Conservation (phyloP, 1,140 invertebrate genomes). For the Pygmarrhopalites habei region DNA sequence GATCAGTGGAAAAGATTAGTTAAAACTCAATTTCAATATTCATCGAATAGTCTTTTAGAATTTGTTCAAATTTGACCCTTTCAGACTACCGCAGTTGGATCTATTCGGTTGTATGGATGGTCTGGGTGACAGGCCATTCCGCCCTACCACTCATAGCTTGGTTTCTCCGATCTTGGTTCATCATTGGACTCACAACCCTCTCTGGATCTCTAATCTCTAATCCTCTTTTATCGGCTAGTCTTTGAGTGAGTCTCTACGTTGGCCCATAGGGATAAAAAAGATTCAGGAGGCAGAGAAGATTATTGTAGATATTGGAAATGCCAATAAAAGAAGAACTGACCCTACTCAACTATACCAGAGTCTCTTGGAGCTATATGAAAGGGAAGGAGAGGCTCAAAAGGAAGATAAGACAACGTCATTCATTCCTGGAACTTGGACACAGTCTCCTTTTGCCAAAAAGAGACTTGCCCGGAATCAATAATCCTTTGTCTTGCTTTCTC, state of each 20-base stretch:
- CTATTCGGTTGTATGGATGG: conserved; percentile 14
- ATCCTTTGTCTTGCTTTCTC: conserved; percentile 44
- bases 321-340: conserved; percentile 14
- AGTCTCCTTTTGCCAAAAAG: no score
- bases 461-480: no score
- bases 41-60: neutral
- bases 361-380: no score
- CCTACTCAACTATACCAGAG: neutral
- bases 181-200: conserved; percentile 18
- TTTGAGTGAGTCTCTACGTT: conserved; percentile 34
- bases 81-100: conserved; percentile 32
- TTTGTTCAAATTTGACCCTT: neutral
- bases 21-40: no score
- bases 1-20: conserved; percentile 26
- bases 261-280: conserved; percentile 44
- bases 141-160: conserved; percentile 28
- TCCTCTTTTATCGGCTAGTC: conserved; percentile 31
- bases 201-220: conserved; percentile 23
- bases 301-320: conserved; percentile 36
- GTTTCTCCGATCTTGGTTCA: conserved; percentile 23
- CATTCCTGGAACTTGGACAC: neutral
- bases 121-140: conserved; percentile 29
- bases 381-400: no score
- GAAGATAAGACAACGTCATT: no score
- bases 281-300: conserved; percentile 48